Evolutionary conservation across 2,888 invertebrate species (phyloP).

Genomic region (Eupithecia tripunctaria): DNA sequence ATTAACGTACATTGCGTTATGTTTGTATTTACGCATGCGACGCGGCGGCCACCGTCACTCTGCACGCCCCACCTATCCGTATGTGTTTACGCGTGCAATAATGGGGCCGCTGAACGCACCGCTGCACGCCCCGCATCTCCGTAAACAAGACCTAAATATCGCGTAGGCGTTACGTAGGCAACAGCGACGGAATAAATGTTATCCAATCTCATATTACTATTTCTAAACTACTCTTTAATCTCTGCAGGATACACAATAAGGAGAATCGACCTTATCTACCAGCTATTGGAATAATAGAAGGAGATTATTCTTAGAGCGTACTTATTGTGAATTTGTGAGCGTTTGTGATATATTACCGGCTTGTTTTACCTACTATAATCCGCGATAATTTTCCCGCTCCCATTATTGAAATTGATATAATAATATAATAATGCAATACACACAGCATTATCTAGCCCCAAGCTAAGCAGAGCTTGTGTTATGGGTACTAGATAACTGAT

Average conservation of each 20-base stretch:
- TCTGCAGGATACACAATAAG: not conserved
- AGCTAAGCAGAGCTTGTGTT: too few species aligned
- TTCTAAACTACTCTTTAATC: not conserved
- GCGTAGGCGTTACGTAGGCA: not conserved
- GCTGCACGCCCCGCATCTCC: too few species aligned
- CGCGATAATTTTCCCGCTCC: not conserved
- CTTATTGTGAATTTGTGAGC: not conserved
- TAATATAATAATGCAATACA: too few species aligned
- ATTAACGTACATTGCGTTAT: too few species aligned
- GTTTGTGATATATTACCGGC: not conserved
- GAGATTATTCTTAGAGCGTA: not conserved
- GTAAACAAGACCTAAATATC: too few species aligned
- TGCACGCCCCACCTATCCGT: too few species aligned
- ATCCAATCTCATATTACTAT: not conserved
- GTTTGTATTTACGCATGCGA: too few species aligned
- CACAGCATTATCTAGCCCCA: too few species aligned
- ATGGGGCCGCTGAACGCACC: too few species aligned
- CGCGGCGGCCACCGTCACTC: too few species aligned
- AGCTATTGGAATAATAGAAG: not conserved
- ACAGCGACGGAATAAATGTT: not conserved
- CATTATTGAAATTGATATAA: not conserved
- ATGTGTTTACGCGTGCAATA: too few species aligned
- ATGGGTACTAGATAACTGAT: too few species aligned
- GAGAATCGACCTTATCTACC: not conserved
- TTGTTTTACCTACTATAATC: not conserved